Percentiles rank a stretch among this genome's conserved stretches.
These are phyloP conservation scores for Volucella bombylans DNA, from an alignment of 2,888 invertebrate genomes.

Conservation along the genomic window DNA sequence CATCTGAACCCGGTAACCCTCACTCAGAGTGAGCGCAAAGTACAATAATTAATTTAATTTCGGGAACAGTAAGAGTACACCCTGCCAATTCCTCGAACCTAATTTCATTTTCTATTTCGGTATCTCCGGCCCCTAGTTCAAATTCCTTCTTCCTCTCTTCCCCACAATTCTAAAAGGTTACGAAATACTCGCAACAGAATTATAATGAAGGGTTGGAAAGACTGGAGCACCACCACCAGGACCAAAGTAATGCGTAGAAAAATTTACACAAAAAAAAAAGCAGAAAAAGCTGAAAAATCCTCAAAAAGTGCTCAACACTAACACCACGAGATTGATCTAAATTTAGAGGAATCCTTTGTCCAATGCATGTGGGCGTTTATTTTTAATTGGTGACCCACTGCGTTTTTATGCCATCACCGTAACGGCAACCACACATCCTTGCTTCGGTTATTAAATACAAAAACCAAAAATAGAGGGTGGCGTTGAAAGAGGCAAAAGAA, in stretches of 20 bases:
- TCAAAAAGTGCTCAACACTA: conserved; percentile 15
- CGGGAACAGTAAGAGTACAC: conserved; percentile 40
- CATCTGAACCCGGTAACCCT: conserved; percentile 12
- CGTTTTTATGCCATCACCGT: background rate
- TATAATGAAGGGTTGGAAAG: background rate
- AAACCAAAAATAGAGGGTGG: background rate
- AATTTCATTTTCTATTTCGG: conserved; percentile 65
- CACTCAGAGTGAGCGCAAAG: background rate
- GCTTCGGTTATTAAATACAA: conserved; percentile 58
- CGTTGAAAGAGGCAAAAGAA: background rate
- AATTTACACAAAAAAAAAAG: background rate
- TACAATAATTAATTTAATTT: conserved; percentile 65
- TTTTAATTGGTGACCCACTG: conserved; percentile 71
- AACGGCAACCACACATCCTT: conserved; percentile 1
- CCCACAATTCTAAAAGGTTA: conserved; percentile 22
- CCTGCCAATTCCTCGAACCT: conserved; percentile 55
- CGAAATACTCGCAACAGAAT: background rate
- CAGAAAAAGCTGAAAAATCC: background rate
- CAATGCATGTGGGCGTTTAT: conserved; percentile 68
- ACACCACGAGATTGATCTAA: conserved; percentile 25
- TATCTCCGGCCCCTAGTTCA: conserved; percentile 18
- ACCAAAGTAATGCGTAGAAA: background rate
- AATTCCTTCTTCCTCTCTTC: conserved; percentile 4
- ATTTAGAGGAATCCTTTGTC: conserved; percentile 57
- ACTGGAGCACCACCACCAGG: background rate